Evolutionary conservation across 2,888 invertebrate species (phyloP), one percentile per base, ranked within the genome.

Genomic region (Agrotis segetum): DNA sequence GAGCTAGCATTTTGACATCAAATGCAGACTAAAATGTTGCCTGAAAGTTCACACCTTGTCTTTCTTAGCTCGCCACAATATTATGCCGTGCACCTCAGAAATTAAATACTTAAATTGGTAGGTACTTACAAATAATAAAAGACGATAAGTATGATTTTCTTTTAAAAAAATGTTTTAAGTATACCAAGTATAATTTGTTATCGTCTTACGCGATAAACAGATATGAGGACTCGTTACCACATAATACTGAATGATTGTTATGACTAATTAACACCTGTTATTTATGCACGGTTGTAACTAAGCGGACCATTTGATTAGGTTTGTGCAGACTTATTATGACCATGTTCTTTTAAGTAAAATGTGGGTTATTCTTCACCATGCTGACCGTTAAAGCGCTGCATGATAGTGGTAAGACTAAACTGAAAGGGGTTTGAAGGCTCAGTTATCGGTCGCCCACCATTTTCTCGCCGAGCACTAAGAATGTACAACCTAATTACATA

Each of bases 211-310:
- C 49, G 74, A 74, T 74, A 74, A 19, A 19, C 44, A 67, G n/a
- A 56, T 67, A 67, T 55, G 53, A 21, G 47, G 19, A 74, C 34
- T 67, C 58, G 17, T 72, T 66, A 59, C 16, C 58, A 59, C 67
- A 24, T 71, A 64, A 19, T 44, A 50, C 29, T n/a, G 44, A 29
- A 50, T 58, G 17, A 58, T 71, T 58, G 40, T 47, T 34, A 24
- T 67, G 19, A 56, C n/a, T 73, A 60, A 73, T 74, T 73, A 73
- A 60, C 60, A 73, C 60, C 29, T 67, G 55, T 46, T 60, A 17
- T 50, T 9, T 11, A 40, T 46, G 40, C 9, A 40, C 9, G 19
- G 16, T 16, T 52, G 72, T 72, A 58, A 24, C 58, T 34, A 24
- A 40, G 66, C 34, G 16, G 58, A 58, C 21, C n/a, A 14, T 17